Base-by-base conservation (phyloP, 2,113 vertebrate genomes). In the Rhegmatorhina hoffmannsi region DNA sequence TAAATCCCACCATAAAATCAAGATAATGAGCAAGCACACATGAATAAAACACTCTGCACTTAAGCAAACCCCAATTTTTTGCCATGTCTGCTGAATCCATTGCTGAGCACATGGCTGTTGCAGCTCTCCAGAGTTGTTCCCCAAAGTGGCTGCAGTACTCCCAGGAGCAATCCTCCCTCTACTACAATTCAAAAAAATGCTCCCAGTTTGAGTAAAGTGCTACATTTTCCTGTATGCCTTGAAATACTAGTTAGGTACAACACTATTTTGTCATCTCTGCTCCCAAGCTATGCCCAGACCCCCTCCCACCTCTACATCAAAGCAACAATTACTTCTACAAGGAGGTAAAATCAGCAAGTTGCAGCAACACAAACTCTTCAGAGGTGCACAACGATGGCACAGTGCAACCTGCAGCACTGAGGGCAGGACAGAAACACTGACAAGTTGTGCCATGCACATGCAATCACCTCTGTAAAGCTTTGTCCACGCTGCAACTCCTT, bases 1-100 rank as follows among this genome's bases (percentile, higher is more conserved):
- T 83, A 84, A 93, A 90, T 86, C 85, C 76, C 88, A 94, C 86
- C 64, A 66, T 78, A 90, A 95, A 96, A 94, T 58, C 77, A 92
- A 85, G 70, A 77, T 49, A 87, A 70, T 3, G 66, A 87, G 69
- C 78, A 93, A 97, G 93, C 95, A 97, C 87, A 95, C 92, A 64
- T 6, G 70, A 97, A 95, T 80, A 89, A 90, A 97, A 97, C 56
- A 97, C 84, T 90, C 94, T 3, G 29, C 73, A 81, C 88, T 89
- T 87, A 17, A 77, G 85, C 55, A 77, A 72, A 94, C 67, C 59
- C 56, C 52, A 14, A 11, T 26, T 79, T 26, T 77, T 52, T 66
- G 93, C 60, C 76, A 20, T 0, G 10, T 24, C 56, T 44, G 50
- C 36, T 2, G 17, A 70, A 26, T 17, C 44, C 26, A 29, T 26